phyloP scores from a whole-genome alignment of 2,113 vertebrate genomes.

The Nesogale talazaci region DNA sequence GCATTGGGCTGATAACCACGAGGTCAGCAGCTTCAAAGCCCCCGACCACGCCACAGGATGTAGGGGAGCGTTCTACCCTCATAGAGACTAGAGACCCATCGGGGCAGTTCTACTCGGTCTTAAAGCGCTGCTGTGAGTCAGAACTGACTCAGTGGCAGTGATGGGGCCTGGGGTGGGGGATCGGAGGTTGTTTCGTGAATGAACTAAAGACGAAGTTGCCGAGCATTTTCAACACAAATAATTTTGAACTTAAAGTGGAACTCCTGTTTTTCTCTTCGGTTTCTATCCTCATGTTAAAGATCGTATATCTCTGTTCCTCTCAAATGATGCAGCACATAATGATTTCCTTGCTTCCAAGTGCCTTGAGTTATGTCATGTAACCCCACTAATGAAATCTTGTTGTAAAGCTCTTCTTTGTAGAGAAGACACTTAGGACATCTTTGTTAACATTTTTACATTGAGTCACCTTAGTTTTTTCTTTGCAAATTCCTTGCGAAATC shows the following conservation, averaged over 20 bases:
- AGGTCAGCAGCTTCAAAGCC: too few species aligned
- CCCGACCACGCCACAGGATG: too few species aligned
- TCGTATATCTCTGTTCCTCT: neutral
- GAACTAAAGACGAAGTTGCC: neutral
- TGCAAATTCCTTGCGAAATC: neutral
- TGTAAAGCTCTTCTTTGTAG: slow-evolving; percentile 6
- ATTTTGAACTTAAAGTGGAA: neutral
- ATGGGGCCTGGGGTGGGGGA: too few species aligned
- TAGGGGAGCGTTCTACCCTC: too few species aligned
- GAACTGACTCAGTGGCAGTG: too few species aligned
- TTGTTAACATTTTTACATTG: neutral
- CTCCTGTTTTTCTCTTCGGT: neutral
- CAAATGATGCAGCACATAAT: neutral
- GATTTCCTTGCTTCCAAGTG: neutral
- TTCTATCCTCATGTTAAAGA: neutral
- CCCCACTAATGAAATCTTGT: neutral
- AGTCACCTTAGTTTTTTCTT: neutral
- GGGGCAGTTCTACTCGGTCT: too few species aligned
- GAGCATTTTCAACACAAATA: neutral
- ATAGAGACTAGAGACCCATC: too few species aligned
- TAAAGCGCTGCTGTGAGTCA: too few species aligned
- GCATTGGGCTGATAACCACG: too few species aligned
- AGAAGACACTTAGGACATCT: neutral
- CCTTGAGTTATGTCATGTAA: neutral
- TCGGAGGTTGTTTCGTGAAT: too few species aligned